Percentiles rank a stretch among this genome's conserved stretches.
phyloP scores from a whole-genome alignment of 2,113 vertebrate species.

The Archocentrus centrarchus region DNA sequence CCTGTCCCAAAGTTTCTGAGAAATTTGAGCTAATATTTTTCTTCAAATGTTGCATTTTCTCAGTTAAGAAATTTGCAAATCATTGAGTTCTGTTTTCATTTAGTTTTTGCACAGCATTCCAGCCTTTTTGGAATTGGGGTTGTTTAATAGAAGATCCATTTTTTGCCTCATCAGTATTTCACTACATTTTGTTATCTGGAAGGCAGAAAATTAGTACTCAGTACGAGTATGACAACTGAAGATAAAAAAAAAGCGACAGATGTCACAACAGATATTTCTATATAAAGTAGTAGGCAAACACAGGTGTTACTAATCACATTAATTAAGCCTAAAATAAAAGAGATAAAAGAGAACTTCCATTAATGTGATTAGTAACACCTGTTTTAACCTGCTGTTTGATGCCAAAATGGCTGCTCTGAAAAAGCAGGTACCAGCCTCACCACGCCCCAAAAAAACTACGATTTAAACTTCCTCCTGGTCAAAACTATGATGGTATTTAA shows the following conservation, averaged over 20 bases:
- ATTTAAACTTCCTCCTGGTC: background rate
- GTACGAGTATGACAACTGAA: background rate
- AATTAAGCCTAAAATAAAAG: background rate
- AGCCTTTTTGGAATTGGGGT: background rate
- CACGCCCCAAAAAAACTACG: background rate
- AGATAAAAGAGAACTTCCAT: background rate
- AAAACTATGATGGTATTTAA: background rate
- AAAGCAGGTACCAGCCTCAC: background rate
- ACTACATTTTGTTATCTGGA: background rate
- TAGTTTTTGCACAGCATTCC: background rate
- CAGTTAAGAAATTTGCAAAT: too few species aligned
- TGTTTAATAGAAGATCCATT: background rate
- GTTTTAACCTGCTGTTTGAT: background rate
- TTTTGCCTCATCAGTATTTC: background rate
- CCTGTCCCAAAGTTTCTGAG: too few species aligned
- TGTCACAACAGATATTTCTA: background rate
- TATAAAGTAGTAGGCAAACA: background rate
- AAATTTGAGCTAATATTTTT: background rate
- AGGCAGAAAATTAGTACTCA: background rate
- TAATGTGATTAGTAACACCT: background rate
- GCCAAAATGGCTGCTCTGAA: background rate
- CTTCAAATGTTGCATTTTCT: background rate
- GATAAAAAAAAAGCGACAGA: background rate
- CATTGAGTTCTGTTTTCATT: too few species aligned
- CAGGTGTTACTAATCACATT: background rate